A percentile compares a stretch with the other conserved stretches of the same genome.
Evolutionary conservation across 2,888 invertebrate species (phyloP).

Genomic region (Lycia hirtaria): DNA sequence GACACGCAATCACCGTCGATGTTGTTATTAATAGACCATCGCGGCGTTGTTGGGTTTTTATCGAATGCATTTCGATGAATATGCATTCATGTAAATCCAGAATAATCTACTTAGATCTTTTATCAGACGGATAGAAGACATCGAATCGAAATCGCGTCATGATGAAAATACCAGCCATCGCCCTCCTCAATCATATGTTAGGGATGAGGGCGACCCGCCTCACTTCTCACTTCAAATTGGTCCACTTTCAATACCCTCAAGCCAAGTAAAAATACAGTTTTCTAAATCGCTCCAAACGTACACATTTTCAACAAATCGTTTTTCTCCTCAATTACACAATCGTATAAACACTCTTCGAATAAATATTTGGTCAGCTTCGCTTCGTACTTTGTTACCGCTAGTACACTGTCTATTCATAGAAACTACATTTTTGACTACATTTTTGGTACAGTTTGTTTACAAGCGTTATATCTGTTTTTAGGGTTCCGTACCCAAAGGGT

Average conservation of each 20-base stretch:
- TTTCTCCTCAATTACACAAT: not conserved
- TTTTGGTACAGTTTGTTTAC: slow-evolving; percentile 12
- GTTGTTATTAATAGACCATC: too few species aligned
- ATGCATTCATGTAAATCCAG: too few species aligned
- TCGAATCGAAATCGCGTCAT: too few species aligned
- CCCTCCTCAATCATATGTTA: too few species aligned
- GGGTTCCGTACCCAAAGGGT: too few species aligned
- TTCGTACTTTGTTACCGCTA: slow-evolving; percentile 6
- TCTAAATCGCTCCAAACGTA: not conserved
- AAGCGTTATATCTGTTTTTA: not conserved
- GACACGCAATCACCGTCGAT: too few species aligned
- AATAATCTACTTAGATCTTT: too few species aligned
- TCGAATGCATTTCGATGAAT: too few species aligned
- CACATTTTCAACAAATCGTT: slow-evolving; percentile 9
- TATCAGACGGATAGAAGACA: too few species aligned
- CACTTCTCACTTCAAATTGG: not conserved
- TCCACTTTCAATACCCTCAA: not conserved
- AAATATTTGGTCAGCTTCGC: slow-evolving; percentile 20
- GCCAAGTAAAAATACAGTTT: not conserved
- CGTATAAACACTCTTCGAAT: slow-evolving; percentile 14
- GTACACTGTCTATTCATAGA: slow-evolving; percentile 17
- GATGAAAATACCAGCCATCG: too few species aligned
- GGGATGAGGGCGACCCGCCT: not conserved
- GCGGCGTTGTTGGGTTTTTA: too few species aligned
- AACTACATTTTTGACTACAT: slow-evolving; percentile 5